A percentile compares a stretch with the other conserved stretches of the same genome.
Conservation (phyloP, 2,888 invertebrate genomes). For the Anarsia innoxiella region DNA sequence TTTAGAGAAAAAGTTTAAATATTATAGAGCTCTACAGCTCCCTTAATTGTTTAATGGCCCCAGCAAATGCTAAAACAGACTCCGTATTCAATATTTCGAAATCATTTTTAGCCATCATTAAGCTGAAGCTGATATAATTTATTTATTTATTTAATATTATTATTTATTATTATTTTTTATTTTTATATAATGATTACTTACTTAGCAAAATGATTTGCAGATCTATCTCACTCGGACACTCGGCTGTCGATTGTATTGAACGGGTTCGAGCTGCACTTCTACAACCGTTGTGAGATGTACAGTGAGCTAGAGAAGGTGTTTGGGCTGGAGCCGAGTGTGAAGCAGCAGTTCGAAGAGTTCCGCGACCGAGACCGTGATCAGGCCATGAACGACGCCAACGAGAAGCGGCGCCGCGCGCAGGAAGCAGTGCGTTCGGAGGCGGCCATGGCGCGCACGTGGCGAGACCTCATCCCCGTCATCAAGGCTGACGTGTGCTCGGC, state of each 20-base stretch:
- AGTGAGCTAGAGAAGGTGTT: conserved; percentile 90
- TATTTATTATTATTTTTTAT: too few relatives aligned
- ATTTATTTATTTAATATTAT: too few relatives aligned
- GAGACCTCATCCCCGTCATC: conserved; percentile 96
- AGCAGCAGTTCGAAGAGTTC: conserved; percentile 77
- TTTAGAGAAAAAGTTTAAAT: too few relatives aligned
- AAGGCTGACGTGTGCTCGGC: conserved; percentile 95
- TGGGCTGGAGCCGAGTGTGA: conserved; percentile 86
- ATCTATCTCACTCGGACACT: conserved; percentile 96
- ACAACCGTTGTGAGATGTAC: conserved; percentile 93
- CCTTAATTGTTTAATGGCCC: too few relatives aligned
- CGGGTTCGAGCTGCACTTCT: conserved; percentile 95
- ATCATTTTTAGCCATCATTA: too few relatives aligned
- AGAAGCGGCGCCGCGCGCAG: conserved; percentile 67
- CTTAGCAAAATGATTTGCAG: too few relatives aligned
- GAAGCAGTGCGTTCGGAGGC: conserved; percentile 82
- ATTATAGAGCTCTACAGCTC: too few relatives aligned
- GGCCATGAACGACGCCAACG: conserved; percentile 79
- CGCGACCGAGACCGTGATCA: conserved; percentile 72
- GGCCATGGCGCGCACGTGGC: conserved; percentile 92
- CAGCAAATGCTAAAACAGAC: too few relatives aligned
- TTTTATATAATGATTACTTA: too few relatives aligned
- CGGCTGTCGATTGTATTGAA: conserved; percentile 92
- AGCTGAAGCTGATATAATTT: too few relatives aligned
- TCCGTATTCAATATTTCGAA: too few relatives aligned